Percentiles rank a stretch among this genome's conserved stretches.
phyloP scores from a whole-genome alignment of 2,888 invertebrate species.

The Alitta virens region DNA sequence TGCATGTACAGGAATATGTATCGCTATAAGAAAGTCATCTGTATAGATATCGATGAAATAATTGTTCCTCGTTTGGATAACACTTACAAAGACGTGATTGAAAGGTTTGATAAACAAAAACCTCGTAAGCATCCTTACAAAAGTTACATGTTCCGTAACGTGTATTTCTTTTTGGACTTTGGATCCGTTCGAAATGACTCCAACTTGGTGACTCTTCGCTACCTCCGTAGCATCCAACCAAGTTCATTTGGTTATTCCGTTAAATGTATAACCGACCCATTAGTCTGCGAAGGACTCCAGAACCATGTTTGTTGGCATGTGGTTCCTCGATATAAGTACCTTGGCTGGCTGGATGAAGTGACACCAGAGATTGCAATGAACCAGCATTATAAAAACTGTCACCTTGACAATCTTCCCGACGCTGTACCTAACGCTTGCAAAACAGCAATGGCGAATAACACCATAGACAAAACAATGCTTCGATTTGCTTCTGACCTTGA shows the following conservation, averaged over 20 bases:
- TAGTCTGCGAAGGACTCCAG: background rate
- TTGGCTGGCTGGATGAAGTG: background rate
- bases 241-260: background rate
- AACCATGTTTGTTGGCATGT: background rate
- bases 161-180: slow-evolving; percentile 21
- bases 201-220: background rate
- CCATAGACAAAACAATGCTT: no score
- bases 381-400: background rate
- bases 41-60: slow-evolving; percentile 26
- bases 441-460: no score
- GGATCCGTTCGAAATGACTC: no score
- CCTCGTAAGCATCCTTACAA: slow-evolving; percentile 1
- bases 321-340: background rate
- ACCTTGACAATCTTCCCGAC: background rate
- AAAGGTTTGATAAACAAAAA: background rate
- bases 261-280: background rate
- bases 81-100: slow-evolving; percentile 3
- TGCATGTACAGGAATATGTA: slow-evolving; percentile 29
- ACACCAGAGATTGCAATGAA: background rate
- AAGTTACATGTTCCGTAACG: slow-evolving; percentile 17
- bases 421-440: no score
- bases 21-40: slow-evolving; percentile 20
- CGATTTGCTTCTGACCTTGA: no score
- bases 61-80: slow-evolving; percentile 21
- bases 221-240: background rate